These are phyloP conservation scores for Notolepis coatsorum DNA, from an alignment of 2,797 vertebrate species.

Conservation along the genomic window DNA sequence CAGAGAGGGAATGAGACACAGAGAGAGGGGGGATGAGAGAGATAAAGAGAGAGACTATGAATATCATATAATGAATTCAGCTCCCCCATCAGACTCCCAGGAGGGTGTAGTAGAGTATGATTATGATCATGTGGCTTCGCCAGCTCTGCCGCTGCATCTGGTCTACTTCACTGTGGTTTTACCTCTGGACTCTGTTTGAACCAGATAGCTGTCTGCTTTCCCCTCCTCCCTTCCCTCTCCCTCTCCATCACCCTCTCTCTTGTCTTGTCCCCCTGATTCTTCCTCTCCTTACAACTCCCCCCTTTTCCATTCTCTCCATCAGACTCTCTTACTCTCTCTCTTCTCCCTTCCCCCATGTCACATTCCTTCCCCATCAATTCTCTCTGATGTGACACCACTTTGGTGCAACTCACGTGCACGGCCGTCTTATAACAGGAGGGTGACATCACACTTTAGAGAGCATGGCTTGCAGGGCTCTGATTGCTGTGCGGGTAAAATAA, in stretches of 20 bases:
- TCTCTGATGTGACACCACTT: slow-evolving; percentile 35
- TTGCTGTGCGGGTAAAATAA: not conserved
- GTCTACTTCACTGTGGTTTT: slow-evolving; percentile 38
- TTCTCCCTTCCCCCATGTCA: not conserved
- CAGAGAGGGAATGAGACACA: slow-evolving; percentile 23
- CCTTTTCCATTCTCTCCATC: not conserved
- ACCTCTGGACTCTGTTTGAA: slow-evolving; percentile 65
- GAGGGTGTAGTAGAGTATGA: slow-evolving; percentile 1
- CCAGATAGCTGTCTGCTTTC: slow-evolving; percentile 22
- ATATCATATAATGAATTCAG: slow-evolving; percentile 32
- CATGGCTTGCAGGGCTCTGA: slow-evolving; percentile 27
- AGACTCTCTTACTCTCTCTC: not conserved
- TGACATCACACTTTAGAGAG: slow-evolving; percentile 51
- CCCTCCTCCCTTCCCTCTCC: not conserved
- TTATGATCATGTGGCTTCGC: slow-evolving; percentile 34
- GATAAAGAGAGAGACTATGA: slow-evolving; percentile 10
- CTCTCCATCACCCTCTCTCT: not conserved
- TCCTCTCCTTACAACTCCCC: not conserved
- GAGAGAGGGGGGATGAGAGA: slow-evolving; percentile 16
- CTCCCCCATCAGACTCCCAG: slow-evolving; percentile 24
- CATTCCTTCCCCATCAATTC: not conserved
- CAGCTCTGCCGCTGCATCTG: slow-evolving; percentile 14
- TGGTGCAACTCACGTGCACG: slow-evolving; percentile 36
- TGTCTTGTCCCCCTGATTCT: not conserved
- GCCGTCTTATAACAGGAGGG: slow-evolving; percentile 43